Base-by-base conservation (phyloP, 2,797 vertebrate genomes). In the Rhinichthys osculus region DNA sequence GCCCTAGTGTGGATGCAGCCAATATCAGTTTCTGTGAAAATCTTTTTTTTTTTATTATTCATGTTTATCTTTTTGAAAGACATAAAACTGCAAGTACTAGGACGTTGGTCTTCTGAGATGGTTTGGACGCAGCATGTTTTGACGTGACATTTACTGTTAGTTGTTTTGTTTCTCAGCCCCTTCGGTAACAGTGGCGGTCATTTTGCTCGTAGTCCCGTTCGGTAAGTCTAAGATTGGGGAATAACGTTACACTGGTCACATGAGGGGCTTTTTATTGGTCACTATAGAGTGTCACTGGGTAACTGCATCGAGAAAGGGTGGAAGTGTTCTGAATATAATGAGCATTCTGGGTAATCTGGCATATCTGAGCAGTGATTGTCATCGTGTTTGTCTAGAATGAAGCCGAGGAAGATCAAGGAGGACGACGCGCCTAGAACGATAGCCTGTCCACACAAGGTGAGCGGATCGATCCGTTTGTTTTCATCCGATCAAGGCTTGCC, bases 391-490 rank as follows among this genome's bases (percentile, higher is more conserved):
- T 83, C 74, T 90, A 99, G 98, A 95, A 99, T 99, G 98, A 99
- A 99, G 91, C 98, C 98, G 93, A 96, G 98, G 92, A 99, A 99
- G 96, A 96, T 99, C 92, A 99, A 99, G 96, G 98, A 99, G 95
- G 98, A 99, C 64, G 98, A 99, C 85, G 98, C 98, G 84, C 98
- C 98, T 81, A 95, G 98, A 94, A 99, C 98, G 92, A 99, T 99
- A 97, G 98, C 98, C 66, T 99, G 98, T 91, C 98, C 98, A 92
- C 98, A 99, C 93, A 99, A 99, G 98, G 98, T 99, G 93, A 97
- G 97, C 96, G 62, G 21, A 7, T 77, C 33, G 2, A 1, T 30
- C 13, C 73, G 71, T 90, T 82, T 44, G n/a, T 30, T 33, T 64
- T 4, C 62, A 3, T 2, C 6, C 3, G 14, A 7, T 33, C 8